These are phyloP conservation scores for Mormyrus hasselquistii DNA, from an alignment of 2,797 vertebrate genomes.

Conservation along the genomic window DNA sequence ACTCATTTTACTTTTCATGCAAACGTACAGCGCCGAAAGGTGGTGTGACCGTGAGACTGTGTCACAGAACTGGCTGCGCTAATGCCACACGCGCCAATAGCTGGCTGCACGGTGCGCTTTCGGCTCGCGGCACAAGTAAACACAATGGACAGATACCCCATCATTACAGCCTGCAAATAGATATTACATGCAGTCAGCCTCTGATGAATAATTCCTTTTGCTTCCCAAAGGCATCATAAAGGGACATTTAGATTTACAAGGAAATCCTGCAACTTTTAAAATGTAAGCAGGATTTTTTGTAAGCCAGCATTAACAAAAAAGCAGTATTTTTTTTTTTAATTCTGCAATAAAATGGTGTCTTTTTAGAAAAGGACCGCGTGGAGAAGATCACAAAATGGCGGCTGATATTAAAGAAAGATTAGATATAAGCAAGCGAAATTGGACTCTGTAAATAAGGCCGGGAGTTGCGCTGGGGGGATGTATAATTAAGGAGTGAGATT, in stretches of 20 bases:
- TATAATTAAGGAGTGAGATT: background rate
- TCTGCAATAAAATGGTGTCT: background rate
- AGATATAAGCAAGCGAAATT: background rate
- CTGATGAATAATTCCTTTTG: background rate
- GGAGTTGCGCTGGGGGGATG: background rate
- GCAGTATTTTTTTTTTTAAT: background rate
- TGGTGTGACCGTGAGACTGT: background rate
- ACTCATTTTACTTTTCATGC: background rate
- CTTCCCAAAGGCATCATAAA: background rate
- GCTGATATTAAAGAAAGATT: background rate
- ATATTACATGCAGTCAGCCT: constrained; percentile 6
- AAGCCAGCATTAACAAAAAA: background rate
- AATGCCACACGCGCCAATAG: background rate
- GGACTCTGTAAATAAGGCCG: background rate
- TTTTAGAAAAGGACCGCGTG: background rate
- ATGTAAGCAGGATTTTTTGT: background rate
- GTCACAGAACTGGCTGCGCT: background rate
- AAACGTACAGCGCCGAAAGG: background rate
- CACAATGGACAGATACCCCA: background rate
- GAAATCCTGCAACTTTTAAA: background rate
- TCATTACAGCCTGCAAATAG: constrained; percentile 19
- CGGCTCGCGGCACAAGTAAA: background rate
- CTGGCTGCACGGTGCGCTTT: background rate
- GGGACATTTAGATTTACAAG: background rate
- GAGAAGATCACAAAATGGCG: background rate